Percentiles rank a stretch among this genome's conserved stretches.
Conservation (phyloP, 2,888 invertebrate genomes). For the Gisinianus flammeolus region DNA sequence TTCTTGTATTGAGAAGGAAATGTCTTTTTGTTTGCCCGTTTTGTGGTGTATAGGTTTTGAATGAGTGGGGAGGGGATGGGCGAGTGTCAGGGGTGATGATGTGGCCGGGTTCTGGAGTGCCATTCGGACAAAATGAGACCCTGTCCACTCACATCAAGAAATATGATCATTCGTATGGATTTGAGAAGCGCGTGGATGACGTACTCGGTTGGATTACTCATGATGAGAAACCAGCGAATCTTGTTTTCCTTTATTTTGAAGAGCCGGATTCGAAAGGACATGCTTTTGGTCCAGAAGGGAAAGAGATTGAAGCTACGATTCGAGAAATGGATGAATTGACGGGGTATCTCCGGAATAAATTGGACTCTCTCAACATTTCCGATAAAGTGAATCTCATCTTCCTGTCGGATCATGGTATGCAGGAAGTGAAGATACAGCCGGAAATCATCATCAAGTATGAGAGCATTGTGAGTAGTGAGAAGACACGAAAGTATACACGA, state of each 20-base stretch:
- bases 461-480: slow-evolving; percentile 33
- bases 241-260: slow-evolving; percentile 73
- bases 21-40: too few species aligned
- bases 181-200: slow-evolving; percentile 66
- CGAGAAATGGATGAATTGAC: slow-evolving; percentile 63
- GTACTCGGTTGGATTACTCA: slow-evolving; percentile 69
- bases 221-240: slow-evolving; percentile 69
- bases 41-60: slow-evolving; percentile 63
- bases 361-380: slow-evolving; percentile 64
- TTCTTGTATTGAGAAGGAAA: too few species aligned
- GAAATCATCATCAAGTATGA: slow-evolving; percentile 63
- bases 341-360: slow-evolving; percentile 65
- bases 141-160: slow-evolving; percentile 38
- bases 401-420: slow-evolving; percentile 79
- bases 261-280: slow-evolving; percentile 73
- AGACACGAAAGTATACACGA: slow-evolving; percentile 62
- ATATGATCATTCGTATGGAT: slow-evolving; percentile 27
- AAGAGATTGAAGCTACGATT: slow-evolving; percentile 60
- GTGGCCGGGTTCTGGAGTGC: too few species aligned
- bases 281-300: slow-evolving; percentile 66
- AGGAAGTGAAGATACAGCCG: slow-evolving; percentile 64
- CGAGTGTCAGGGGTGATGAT: background rate
- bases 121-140: slow-evolving; percentile 60
- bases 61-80: slow-evolving; percentile 64
- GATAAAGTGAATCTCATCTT: slow-evolving; percentile 71